Conservation (phyloP, 2,113 vertebrate species). For the Apodemus speciosus region DNA sequence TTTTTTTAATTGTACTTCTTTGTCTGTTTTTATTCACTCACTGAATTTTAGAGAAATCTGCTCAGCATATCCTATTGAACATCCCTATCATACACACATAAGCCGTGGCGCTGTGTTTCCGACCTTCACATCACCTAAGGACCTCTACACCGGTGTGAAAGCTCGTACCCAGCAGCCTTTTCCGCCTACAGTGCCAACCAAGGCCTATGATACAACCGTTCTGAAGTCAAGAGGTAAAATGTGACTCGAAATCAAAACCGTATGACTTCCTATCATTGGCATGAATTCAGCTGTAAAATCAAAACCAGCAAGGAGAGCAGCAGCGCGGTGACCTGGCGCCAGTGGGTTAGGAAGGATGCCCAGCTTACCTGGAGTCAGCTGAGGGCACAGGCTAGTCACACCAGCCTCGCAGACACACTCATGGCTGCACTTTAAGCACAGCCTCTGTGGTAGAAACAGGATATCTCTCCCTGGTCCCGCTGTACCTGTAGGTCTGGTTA, state of each 20-base stretch:
- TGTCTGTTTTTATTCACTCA: slow-evolving; percentile 59
- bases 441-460: not conserved
- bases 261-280: slow-evolving; percentile 15
- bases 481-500: not conserved
- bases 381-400: no score
- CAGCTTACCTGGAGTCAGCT: not conserved
- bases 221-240: slow-evolving; percentile 84
- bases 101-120: slow-evolving; percentile 86
- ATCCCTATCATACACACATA: slow-evolving; percentile 89
- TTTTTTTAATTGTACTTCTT: slow-evolving; percentile 34
- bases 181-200: slow-evolving; percentile 79
- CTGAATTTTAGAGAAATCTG: slow-evolving; percentile 82
- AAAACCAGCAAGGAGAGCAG: not conserved
- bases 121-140: slow-evolving; percentile 81
- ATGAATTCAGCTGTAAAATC: slow-evolving; percentile 39
- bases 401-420: no score
- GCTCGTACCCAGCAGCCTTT: slow-evolving; percentile 74
- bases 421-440: not conserved
- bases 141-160: slow-evolving; percentile 74
- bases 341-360: not conserved
- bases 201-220: slow-evolving; percentile 77
- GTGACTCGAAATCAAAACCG: not conserved
- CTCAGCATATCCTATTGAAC: slow-evolving; percentile 79
- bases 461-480: not conserved
- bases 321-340: not conserved